Percentiles rank a stretch among this genome's conserved stretches.
Conservation (phyloP, 2,888 invertebrate species). For the Tricholauxania praeusta region DNA sequence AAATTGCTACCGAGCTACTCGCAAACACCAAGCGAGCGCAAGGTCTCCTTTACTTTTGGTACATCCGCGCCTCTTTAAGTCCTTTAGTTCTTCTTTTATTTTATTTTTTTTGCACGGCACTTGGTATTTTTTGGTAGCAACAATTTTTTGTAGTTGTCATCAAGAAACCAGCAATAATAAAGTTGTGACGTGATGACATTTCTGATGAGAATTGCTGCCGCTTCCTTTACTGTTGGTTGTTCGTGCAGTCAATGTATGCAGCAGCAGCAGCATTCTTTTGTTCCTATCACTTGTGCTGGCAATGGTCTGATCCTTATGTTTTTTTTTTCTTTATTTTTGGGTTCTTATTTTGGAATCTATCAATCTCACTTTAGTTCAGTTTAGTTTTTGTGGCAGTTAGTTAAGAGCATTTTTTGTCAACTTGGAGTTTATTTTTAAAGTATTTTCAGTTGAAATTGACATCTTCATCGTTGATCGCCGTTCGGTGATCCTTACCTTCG, state of each 20-base stretch:
- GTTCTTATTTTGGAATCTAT: constrained; percentile 15
- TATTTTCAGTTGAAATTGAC: constrained; percentile 49
- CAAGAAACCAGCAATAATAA: constrained; percentile 47
- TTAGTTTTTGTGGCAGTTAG: constrained; percentile 33
- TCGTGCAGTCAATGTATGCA: neutral
- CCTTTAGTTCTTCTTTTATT: neutral
- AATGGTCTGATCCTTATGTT: neutral
- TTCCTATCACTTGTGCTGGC: constrained; percentile 7
- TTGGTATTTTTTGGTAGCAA: neutral
- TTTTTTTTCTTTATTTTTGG: neutral
- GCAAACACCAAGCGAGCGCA: neutral
- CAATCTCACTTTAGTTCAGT: constrained; percentile 36
- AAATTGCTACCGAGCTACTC: constrained; percentile 50
- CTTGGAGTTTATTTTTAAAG: constrained; percentile 52
- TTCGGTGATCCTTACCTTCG: constrained; percentile 37
- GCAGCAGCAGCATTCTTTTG: neutral
- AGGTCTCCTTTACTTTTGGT: neutral
- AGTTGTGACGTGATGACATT: constrained; percentile 51
- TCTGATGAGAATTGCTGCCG: constrained; percentile 23
- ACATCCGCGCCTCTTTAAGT: neutral
- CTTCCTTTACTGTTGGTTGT: neutral
- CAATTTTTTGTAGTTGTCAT: constrained; percentile 28
- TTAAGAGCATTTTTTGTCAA: constrained; percentile 36
- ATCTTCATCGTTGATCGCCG: constrained; percentile 50
- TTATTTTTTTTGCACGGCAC: neutral